Percentiles rank a stretch among this genome's conserved stretches.
These are phyloP conservation scores for Pipistrellus pygmaeus DNA, from an alignment of 2,797 vertebrate genomes.

Conservation along the genomic window DNA sequence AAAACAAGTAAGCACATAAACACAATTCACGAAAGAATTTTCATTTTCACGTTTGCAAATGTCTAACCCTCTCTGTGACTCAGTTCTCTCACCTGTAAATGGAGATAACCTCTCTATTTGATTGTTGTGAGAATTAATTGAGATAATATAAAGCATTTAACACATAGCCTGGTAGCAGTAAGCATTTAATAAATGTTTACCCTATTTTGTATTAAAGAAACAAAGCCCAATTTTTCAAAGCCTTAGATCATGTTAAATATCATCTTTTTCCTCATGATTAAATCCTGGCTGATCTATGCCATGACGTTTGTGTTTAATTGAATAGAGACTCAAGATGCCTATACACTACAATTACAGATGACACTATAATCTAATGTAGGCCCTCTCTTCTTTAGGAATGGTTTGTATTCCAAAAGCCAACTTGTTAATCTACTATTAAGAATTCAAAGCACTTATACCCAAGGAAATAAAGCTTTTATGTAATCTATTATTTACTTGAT, in stretches of 20 bases:
- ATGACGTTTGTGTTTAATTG: slow-evolving; percentile 54
- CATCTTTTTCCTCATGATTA: slow-evolving; percentile 72
- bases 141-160: neutral
- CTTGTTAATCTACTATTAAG: slow-evolving; percentile 9
- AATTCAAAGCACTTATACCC: slow-evolving; percentile 4
- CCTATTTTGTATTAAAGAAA: slow-evolving; percentile 35
- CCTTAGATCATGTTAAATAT: slow-evolving; percentile 64
- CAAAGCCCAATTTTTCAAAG: slow-evolving; percentile 34
- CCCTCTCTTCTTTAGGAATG: neutral
- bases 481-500: neutral
- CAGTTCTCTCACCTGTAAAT: neutral
- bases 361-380: neutral
- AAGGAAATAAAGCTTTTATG: neutral
- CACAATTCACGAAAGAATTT: neutral
- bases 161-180: neutral
- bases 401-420: slow-evolving; percentile 36
- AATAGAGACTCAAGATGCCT: slow-evolving; percentile 48
- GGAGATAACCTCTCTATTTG: neutral
- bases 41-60: neutral
- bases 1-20: neutral
- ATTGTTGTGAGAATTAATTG: neutral
- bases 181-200: slow-evolving; percentile 44
- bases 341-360: neutral
- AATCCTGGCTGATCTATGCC: slow-evolving; percentile 34
- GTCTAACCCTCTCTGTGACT: neutral